These are phyloP conservation scores for Orthosia gracilis DNA, from an alignment of 2,888 invertebrate species.

Conservation along the genomic window DNA sequence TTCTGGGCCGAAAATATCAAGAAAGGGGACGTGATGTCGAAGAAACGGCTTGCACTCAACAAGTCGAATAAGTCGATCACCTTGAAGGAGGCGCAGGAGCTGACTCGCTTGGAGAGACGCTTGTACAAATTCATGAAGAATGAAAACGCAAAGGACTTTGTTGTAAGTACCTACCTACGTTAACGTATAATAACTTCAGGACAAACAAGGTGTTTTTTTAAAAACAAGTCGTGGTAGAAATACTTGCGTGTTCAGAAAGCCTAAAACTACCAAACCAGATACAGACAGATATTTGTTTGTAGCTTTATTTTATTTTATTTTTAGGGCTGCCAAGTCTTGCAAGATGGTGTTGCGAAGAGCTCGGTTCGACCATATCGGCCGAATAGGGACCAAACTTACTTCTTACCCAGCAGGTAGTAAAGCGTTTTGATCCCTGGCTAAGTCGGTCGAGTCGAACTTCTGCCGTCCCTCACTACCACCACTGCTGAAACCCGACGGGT, in stretches of 20 bases:
- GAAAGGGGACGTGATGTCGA: not conserved
- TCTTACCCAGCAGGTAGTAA: no score
- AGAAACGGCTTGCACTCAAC: not conserved
- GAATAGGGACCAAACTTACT: no score
- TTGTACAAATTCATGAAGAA: constrained; percentile 32
- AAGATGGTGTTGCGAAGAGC: no score
- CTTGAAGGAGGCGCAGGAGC: constrained; percentile 16
- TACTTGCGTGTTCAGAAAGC: no score
- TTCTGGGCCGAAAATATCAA: constrained; percentile 39
- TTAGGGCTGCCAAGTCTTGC: no score
- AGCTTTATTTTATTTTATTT: no score
- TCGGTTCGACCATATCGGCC: no score
- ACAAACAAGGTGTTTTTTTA: not conserved
- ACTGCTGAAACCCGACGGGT: no score
- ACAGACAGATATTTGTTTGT: not conserved
- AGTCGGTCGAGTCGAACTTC: no score
- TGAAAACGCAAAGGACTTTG: constrained; percentile 24
- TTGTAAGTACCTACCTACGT: constrained; percentile 33
- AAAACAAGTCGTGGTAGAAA: not conserved
- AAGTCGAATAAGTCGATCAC: constrained; percentile 8
- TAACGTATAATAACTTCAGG: not conserved
- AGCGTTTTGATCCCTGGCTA: no score
- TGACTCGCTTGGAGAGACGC: constrained; percentile 38
- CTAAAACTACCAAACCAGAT: not conserved
- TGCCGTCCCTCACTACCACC: no score